Conservation (phyloP, 2,888 invertebrate species). For the Xylota sylvarum region DNA sequence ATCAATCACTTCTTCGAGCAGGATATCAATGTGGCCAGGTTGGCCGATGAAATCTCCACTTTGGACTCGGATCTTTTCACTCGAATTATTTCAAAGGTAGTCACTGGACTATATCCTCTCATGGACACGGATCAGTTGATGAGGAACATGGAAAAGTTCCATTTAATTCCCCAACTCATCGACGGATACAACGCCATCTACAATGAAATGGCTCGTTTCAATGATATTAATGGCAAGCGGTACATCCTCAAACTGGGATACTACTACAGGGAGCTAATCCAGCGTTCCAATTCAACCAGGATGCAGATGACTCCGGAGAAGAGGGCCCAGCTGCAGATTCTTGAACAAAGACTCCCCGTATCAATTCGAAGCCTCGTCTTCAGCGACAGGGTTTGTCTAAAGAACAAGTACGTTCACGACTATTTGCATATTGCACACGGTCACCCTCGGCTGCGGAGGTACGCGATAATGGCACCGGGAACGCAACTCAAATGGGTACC, state of each 20-base stretch:
- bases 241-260: slow-evolving; percentile 60
- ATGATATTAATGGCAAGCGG: slow-evolving; percentile 64
- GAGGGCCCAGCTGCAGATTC: slow-evolving; percentile 20
- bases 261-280: slow-evolving; percentile 50
- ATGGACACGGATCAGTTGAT: slow-evolving; percentile 56
- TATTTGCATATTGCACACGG: slow-evolving; percentile 70
- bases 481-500: slow-evolving; percentile 62
- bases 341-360: slow-evolving; percentile 53
- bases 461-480: slow-evolving; percentile 67
- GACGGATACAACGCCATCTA: slow-evolving; percentile 56
- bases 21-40: slow-evolving; percentile 32
- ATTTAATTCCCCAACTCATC: slow-evolving; percentile 67
- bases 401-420: slow-evolving; percentile 58
- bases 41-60: slow-evolving; percentile 65
- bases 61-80: slow-evolving; percentile 56
- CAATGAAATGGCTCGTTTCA: slow-evolving; percentile 57
- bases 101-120: slow-evolving; percentile 40
- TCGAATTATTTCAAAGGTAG: slow-evolving; percentile 56
- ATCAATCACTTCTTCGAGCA: slow-evolving; percentile 47
- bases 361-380: slow-evolving; percentile 63
- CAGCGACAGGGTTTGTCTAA: slow-evolving; percentile 57
- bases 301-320: slow-evolving; percentile 45
- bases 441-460: slow-evolving; percentile 42
- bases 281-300: slow-evolving; percentile 57
- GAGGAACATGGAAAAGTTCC: slow-evolving; percentile 70